Base-by-base conservation (phyloP, 2,113 vertebrate species). In the Archocentrus centrarchus region DNA sequence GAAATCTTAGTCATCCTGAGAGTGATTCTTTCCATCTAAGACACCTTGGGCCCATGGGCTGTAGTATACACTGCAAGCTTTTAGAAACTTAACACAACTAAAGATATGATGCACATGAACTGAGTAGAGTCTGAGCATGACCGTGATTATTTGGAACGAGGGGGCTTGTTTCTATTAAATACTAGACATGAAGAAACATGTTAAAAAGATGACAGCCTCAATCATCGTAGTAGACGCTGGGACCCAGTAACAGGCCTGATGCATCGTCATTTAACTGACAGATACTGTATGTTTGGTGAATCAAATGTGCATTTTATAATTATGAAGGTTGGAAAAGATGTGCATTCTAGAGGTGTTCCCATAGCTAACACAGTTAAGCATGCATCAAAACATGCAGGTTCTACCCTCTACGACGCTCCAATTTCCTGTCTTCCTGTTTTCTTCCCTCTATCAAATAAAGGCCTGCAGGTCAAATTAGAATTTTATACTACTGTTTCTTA, bases 161-260 rank as follows among this genome's bases (percentile, higher is more conserved):
- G 22, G 64, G 22, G 1, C 7, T 68, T 68, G 22, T 68, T 68
- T 68, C 64, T 27, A 68, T 68, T 68, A 68, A 47, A 18, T 30
- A 5, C 30, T 30, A 30, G 30, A 30, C 30, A 30, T 30, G 30
- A 30, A 30, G 30, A 30, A 30, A 27, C 0, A 5, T 47, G 14
- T 68, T 68, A 68, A 47, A 68, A 68, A 68, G 64, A 22, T 68
- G 63, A 47, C 63, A 68, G 39, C 10, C 7, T 68, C 39, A 66
- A 5, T 66, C 24, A n/a, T 44, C 24, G 1, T 41, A 68, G 22
- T 27, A 68, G 5, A 47, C 8, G 1, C 63, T 47, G 3, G 47
- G 41, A 68, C 22, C 14, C 7, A 3, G n/a, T 24, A 44, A 66
- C 13, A 27, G 7, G n/a, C 17, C n/a, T 66, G 22, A 66, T 44